Evolutionary conservation across 2,797 vertebrate species (phyloP).

Genomic region (Botia kubotai): DNA sequence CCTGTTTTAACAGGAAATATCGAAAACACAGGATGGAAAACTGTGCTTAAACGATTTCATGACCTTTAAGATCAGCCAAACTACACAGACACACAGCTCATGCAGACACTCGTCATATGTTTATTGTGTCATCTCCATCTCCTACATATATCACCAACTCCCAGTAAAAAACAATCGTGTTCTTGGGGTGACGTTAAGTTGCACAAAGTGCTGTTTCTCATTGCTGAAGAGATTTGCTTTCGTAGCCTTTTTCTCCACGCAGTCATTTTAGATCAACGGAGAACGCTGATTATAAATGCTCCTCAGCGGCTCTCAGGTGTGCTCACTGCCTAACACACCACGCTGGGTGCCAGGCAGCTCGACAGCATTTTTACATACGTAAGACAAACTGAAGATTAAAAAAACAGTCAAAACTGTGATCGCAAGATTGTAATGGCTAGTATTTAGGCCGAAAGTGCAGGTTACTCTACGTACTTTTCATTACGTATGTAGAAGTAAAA

Average conservation of each 20-base stretch:
- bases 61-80: not conserved
- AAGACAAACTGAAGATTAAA: not conserved
- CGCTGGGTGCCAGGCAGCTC: not conserved
- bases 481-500: no score
- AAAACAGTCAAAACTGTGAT: not conserved
- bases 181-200: not conserved
- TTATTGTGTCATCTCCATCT: not conserved
- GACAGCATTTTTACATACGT: not conserved
- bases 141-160: not conserved
- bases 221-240: not conserved
- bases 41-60: no score
- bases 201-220: not conserved
- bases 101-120: not conserved
- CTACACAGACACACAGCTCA: not conserved
- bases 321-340: not conserved
- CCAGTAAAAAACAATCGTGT: not conserved
- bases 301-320: not conserved
- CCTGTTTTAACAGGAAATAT: no score
- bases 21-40: no score
- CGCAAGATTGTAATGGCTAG: not conserved
- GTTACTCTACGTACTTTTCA: no score
- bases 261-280: not conserved
- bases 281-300: not conserved
- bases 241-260: not conserved
- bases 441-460: not conserved